These are phyloP conservation scores for Marmota flaviventris DNA, from an alignment of 2,113 vertebrate genomes.

Conservation along the genomic window DNA sequence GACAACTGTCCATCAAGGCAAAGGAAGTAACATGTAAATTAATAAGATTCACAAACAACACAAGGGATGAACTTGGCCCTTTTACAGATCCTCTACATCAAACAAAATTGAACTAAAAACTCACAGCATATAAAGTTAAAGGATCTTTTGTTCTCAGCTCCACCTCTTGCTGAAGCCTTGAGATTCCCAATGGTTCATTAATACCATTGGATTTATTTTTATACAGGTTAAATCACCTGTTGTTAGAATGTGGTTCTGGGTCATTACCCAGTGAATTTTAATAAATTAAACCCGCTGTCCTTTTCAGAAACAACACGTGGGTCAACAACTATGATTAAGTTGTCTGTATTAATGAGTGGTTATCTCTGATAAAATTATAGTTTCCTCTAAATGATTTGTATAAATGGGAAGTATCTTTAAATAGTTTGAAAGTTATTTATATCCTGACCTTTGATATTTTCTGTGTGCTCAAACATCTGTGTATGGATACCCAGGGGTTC, in stretches of 20 bases:
- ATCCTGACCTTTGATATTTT: conserved; percentile 46
- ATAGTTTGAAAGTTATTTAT: conserved; percentile 76
- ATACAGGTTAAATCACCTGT: conserved; percentile 78
- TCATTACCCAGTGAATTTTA: conserved; percentile 75
- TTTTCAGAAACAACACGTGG: conserved; percentile 79
- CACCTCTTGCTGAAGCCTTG: not conserved
- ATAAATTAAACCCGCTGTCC: conserved; percentile 79
- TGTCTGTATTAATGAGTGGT: conserved; percentile 82
- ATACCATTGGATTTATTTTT: conserved; percentile 81
- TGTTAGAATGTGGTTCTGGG: conserved; percentile 73
- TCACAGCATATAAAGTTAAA: not conserved
- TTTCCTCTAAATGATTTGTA: conserved; percentile 72
- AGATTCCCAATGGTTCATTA: conserved; percentile 62
- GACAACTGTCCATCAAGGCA: not conserved
- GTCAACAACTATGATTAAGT: conserved; percentile 85
- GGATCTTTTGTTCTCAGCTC: conserved; percentile 18
- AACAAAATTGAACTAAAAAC: conserved; percentile 22
- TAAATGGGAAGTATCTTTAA: conserved; percentile 76
- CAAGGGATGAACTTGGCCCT: not conserved
- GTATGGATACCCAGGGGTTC: not conserved
- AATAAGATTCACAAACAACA: conserved; percentile 13
- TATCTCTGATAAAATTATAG: conserved; percentile 76
- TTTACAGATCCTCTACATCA: not conserved
- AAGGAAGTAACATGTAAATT: conserved; percentile 41
- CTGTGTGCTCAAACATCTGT: not conserved